Conservation (phyloP, 1,140 invertebrate species). For the Euwallacea fornicatus region DNA sequence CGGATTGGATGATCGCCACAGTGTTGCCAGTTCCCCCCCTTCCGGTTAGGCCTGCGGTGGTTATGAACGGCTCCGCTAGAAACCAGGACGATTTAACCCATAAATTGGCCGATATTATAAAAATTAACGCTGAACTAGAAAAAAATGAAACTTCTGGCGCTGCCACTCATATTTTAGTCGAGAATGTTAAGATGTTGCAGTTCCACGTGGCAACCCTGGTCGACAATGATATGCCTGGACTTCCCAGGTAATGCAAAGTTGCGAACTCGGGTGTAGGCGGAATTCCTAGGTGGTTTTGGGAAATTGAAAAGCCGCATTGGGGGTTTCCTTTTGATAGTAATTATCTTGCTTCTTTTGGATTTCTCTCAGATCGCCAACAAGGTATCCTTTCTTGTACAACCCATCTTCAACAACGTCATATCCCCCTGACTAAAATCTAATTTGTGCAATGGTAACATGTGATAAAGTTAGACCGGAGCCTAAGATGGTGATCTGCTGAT, state of each 20-base stretch:
- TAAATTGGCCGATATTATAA: constrained; percentile 98
- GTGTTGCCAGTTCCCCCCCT: constrained; percentile 96
- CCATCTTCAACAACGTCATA: too few species aligned
- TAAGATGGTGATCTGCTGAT: too few species aligned
- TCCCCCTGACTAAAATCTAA: too few species aligned
- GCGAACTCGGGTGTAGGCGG: too few species aligned
- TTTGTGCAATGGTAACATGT: too few species aligned
- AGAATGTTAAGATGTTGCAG: constrained; percentile 98
- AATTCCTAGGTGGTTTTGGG: too few species aligned
- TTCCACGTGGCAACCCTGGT: constrained; percentile 98
- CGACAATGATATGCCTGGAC: constrained; percentile 98
- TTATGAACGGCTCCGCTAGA: constrained; percentile 98
- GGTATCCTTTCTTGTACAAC: too few species aligned
- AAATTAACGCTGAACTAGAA: constrained; percentile 95
- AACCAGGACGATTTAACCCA: constrained; percentile 99
- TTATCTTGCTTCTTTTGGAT: too few species aligned
- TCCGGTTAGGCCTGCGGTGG: constrained; percentile 91
- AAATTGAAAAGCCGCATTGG: too few species aligned
- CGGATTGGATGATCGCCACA: constrained; percentile 99
- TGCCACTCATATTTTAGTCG: constrained; percentile 93
- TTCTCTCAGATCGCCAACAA: too few species aligned
- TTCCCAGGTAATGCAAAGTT: constrained; percentile 69
- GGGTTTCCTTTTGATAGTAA: too few species aligned
- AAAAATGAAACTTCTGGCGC: constrained; percentile 95
- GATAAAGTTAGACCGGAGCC: too few species aligned